These are phyloP conservation scores for Arge pagana DNA, from an alignment of 2,888 invertebrate genomes.

Conservation along the genomic window DNA sequence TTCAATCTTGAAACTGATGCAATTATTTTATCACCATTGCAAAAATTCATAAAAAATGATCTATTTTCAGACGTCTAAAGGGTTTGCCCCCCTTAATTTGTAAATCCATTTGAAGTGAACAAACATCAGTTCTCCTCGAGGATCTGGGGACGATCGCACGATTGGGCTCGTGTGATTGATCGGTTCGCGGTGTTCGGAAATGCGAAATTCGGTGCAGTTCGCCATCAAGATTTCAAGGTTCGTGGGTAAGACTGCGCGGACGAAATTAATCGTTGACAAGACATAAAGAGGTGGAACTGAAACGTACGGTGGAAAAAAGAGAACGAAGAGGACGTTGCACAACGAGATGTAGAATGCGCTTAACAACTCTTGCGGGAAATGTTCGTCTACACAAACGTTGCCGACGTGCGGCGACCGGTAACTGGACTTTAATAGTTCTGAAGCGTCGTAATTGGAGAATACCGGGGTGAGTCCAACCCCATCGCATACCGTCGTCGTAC, in stretches of 20 bases:
- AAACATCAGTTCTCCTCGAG: too few relatives aligned
- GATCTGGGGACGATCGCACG: too few relatives aligned
- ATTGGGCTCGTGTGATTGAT: too few relatives aligned
- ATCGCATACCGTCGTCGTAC: not conserved
- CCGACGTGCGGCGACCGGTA: constrained; percentile 35
- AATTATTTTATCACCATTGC: not conserved
- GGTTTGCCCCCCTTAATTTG: not conserved
- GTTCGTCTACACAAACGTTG: constrained; percentile 29
- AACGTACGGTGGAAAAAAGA: too few relatives aligned
- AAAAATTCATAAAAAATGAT: not conserved
- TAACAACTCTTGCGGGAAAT: constrained; percentile 10
- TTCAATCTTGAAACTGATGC: not conserved
- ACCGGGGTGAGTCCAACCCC: not conserved
- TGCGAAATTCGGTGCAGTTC: too few relatives aligned
- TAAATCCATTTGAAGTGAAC: too few relatives aligned
- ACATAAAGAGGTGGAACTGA: constrained; percentile 34
- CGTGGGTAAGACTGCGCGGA: too few relatives aligned
- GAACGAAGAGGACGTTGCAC: constrained; percentile 32
- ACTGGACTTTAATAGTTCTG: constrained; percentile 44
- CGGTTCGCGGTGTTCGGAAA: too few relatives aligned
- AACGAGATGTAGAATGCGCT: constrained; percentile 19
- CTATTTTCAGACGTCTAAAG: not conserved
- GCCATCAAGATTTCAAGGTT: too few relatives aligned
- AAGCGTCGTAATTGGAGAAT: constrained; percentile 42
- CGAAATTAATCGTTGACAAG: constrained; percentile 39